phyloP scores from a whole-genome alignment of 2,888 invertebrate species.

The Watsonalla binaria region DNA sequence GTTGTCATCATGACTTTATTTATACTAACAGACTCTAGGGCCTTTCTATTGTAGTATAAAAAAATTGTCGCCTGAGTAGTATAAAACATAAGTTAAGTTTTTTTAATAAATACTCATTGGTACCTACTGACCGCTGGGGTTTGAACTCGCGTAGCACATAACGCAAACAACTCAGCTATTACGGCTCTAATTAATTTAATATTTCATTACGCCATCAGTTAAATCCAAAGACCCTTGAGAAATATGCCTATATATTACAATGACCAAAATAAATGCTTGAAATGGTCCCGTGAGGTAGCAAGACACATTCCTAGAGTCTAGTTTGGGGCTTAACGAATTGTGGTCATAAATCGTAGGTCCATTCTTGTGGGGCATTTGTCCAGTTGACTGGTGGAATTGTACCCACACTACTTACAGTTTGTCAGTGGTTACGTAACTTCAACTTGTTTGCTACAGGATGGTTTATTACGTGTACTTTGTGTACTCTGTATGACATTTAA shows the following conservation, averaged over 20 bases:
- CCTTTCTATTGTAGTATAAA: too few species aligned
- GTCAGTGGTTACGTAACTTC: slow-evolving; percentile 22
- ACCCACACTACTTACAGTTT: slow-evolving; percentile 34
- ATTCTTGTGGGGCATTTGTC: slow-evolving; percentile 62
- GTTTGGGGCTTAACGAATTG: slow-evolving; percentile 48
- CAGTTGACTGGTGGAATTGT: slow-evolving; percentile 42
- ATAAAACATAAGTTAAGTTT: too few species aligned
- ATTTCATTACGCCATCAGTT: neutral
- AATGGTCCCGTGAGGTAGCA: slow-evolving; percentile 7
- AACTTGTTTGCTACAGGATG: slow-evolving; percentile 2
- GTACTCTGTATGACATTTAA: neutral
- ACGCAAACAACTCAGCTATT: too few species aligned
- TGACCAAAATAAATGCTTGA: slow-evolving; percentile 15
- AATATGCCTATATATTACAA: slow-evolving; percentile 10
- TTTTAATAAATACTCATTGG: too few species aligned
- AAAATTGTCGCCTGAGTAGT: too few species aligned
- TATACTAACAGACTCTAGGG: too few species aligned
- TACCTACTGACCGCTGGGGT: too few species aligned
- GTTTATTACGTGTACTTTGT: slow-evolving; percentile 3
- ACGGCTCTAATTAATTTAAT: neutral
- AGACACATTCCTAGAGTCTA: slow-evolving; percentile 47
- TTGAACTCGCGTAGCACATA: too few species aligned
- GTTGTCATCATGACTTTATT: too few species aligned
- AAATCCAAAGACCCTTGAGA: neutral
- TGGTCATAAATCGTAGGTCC: slow-evolving; percentile 51